These are phyloP conservation scores for Stenchaetothrips biformis DNA, from an alignment of 2,888 invertebrate genomes.

Conservation along the genomic window DNA sequence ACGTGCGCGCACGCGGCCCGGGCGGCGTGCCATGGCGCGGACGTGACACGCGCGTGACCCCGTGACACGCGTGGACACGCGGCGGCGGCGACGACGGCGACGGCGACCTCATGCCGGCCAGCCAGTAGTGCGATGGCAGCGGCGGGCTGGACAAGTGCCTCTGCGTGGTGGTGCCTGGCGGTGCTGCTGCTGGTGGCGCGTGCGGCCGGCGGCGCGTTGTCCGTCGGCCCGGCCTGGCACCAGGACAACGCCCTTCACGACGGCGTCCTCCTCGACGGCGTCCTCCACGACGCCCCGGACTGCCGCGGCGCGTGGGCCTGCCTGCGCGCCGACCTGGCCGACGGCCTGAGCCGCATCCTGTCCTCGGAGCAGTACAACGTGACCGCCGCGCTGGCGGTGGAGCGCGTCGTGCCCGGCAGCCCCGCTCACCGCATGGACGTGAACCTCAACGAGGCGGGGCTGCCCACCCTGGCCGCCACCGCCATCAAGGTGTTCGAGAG, in stretches of 20 bases:
- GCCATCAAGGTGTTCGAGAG: conserved; percentile 20
- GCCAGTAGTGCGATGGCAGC: conserved; percentile 2
- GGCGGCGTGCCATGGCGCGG: not conserved
- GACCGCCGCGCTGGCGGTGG: not conserved
- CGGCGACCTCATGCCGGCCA: not conserved
- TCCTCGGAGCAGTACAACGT: not conserved
- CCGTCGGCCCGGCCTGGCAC: not conserved
- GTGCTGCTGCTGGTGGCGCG: not conserved
- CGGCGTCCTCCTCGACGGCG: not conserved
- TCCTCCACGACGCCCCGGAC: not conserved
- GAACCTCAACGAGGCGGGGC: not conserved
- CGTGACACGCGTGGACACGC: not conserved
- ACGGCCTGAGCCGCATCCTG: not conserved
- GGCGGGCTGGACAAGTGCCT: not conserved
- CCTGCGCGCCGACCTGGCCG: conserved; percentile 2
- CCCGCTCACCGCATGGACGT: not conserved
- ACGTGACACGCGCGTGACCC: not conserved
- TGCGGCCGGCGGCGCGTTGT: not conserved
- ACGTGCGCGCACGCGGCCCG: not conserved
- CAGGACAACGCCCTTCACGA: not conserved
- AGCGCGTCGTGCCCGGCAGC: not conserved
- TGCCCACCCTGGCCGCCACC: conserved; percentile 11
- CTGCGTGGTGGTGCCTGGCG: not conserved
- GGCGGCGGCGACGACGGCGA: not conserved
- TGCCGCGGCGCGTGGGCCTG: not conserved